Evolutionary conservation across 2,888 invertebrate species (phyloP).

Genomic region (Philereme transversata): DNA sequence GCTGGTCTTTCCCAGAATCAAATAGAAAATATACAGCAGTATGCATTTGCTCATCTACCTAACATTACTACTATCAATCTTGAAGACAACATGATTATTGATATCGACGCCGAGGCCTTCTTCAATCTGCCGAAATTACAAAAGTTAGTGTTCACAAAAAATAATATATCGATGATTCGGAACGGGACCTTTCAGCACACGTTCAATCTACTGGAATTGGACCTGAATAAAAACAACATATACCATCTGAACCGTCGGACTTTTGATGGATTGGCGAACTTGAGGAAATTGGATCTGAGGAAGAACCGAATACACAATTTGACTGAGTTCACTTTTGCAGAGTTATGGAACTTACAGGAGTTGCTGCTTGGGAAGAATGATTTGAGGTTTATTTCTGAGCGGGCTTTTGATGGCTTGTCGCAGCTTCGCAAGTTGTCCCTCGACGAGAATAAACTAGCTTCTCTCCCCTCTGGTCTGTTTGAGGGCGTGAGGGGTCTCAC

Average conservation of each 20-base stretch:
- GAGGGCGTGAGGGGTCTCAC: conserved; percentile 88
- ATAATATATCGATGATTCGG: conserved; percentile 92
- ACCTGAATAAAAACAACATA: conserved; percentile 91
- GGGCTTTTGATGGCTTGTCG: conserved; percentile 90
- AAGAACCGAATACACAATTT: conserved; percentile 90
- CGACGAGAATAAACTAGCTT: conserved; percentile 89
- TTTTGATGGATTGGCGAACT: conserved; percentile 89
- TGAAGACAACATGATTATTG: conserved; percentile 90
- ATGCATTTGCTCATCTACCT: conserved; percentile 89
- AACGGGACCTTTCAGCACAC: conserved; percentile 92
- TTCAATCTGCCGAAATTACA: conserved; percentile 88
- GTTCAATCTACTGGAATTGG: conserved; percentile 90
- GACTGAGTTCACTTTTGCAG: conserved; percentile 91
- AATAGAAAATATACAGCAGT: conserved; percentile 86
- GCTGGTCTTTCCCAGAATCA: conserved; percentile 88
- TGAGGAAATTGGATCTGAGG: conserved; percentile 89
- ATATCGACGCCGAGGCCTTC: conserved; percentile 89
- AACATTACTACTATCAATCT: conserved; percentile 88
- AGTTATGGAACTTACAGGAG: conserved; percentile 89
- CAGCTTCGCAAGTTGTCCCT: conserved; percentile 89
- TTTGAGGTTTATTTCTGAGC: conserved; percentile 89
- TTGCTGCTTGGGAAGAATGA: conserved; percentile 88
- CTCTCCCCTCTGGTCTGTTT: conserved; percentile 88
- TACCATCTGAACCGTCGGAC: conserved; percentile 89
- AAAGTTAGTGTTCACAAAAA: conserved; percentile 92